Conservation (phyloP, 2,888 invertebrate genomes). For the Tetragnatha montana region DNA sequence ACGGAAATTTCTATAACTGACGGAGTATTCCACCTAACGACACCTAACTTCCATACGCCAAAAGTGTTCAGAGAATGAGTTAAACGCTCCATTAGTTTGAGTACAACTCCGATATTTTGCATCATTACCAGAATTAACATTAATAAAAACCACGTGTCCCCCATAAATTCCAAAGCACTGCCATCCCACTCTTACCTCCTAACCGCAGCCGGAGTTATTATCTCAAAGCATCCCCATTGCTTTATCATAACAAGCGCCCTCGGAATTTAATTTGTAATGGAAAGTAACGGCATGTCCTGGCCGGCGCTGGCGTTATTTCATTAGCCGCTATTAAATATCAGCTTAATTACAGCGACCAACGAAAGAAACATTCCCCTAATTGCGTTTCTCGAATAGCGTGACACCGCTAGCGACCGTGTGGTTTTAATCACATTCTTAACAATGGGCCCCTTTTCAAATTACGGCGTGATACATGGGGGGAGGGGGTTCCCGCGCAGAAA, state of each 20-base stretch:
- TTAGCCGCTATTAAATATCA: constrained; percentile 36
- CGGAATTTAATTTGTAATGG: constrained; percentile 6
- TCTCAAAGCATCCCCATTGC: background rate
- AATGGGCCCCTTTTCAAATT: constrained; percentile 15
- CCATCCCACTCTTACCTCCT: constrained; percentile 2
- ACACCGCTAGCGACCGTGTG: background rate
- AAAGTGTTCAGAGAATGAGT: too few species aligned
- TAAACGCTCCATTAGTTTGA: too few species aligned
- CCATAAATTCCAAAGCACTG: background rate
- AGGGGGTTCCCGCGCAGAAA: background rate
- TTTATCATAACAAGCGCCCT: constrained; percentile 19
- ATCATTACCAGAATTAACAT: background rate
- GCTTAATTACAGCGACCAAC: background rate
- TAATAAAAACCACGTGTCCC: background rate
- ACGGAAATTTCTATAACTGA: too few species aligned
- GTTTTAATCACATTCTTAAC: constrained; percentile 23
- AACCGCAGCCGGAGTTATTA: background rate
- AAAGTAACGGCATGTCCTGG: background rate
- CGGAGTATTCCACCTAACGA: too few species aligned
- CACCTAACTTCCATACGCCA: too few species aligned
- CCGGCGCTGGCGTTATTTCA: background rate
- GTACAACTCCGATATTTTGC: too few species aligned
- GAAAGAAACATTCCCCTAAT: constrained; percentile 43
- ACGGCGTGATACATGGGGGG: background rate
- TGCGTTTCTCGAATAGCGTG: constrained; percentile 5